Evolutionary conservation across 2,113 vertebrate species (phyloP).

Genomic region (Lepidothrix coronata): DNA sequence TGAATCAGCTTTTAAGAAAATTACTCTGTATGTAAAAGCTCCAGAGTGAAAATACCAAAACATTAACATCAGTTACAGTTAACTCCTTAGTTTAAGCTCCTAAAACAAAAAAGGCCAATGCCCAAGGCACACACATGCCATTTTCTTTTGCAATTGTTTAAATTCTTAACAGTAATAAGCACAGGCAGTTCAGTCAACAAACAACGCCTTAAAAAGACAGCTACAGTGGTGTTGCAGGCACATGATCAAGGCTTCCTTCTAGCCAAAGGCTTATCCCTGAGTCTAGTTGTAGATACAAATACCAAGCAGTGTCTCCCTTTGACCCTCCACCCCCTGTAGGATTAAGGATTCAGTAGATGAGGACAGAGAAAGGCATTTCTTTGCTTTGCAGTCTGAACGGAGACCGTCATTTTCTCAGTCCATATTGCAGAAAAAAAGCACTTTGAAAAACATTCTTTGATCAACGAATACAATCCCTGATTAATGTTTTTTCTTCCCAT

Average conservation of each 20-base stretch:
- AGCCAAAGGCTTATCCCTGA: background rate
- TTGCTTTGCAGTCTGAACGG: background rate
- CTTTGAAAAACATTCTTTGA: background rate
- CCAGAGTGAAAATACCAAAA: background rate
- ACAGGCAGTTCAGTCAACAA: background rate
- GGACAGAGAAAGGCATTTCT: background rate
- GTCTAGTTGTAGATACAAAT: background rate
- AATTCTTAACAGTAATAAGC: background rate
- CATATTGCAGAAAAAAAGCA: background rate
- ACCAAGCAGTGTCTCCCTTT: background rate
- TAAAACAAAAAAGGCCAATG: background rate
- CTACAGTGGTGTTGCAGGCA: background rate
- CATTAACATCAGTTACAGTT: background rate
- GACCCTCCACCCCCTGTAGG: background rate
- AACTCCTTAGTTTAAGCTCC: background rate
- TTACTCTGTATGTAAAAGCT: background rate
- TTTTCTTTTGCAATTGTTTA: background rate
- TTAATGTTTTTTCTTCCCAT: background rate
- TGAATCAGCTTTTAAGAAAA: background rate
- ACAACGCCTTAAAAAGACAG: background rate
- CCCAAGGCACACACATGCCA: background rate
- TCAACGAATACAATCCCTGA: background rate
- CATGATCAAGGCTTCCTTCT: background rate
- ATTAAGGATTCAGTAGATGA: background rate
- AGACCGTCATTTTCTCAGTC: background rate